Conservation (phyloP, 2,797 vertebrate genomes). For the Falco rusticolus region DNA sequence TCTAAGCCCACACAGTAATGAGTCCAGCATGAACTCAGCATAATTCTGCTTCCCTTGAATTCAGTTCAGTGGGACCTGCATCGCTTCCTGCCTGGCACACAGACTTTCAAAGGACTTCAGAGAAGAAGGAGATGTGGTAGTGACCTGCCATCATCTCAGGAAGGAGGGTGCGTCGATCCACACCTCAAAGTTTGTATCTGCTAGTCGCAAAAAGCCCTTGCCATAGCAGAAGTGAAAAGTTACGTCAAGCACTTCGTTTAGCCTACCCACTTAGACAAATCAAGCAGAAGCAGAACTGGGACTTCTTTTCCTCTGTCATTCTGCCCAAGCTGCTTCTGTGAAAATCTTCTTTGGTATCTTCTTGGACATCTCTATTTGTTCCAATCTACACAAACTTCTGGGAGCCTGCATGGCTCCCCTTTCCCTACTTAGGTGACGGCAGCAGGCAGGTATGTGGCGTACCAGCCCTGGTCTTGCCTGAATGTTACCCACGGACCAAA, state of each 20-base stretch:
- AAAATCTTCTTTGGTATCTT: neutral
- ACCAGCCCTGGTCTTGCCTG: neutral
- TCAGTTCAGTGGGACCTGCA: neutral
- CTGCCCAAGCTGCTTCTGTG: neutral
- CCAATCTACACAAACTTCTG: neutral
- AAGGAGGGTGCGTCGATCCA: neutral
- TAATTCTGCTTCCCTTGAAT: neutral
- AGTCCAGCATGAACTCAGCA: neutral
- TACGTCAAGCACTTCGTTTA: neutral
- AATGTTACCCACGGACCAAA: neutral
- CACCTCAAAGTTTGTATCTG: neutral
- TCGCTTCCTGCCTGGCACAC: neutral
- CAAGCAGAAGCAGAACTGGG: neutral
- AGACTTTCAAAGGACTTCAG: neutral
- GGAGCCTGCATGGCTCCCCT: neutral
- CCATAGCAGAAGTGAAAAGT: neutral
- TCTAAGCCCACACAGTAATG: fast-evolving
- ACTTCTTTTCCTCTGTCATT: neutral
- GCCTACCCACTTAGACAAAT: neutral
- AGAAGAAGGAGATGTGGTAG: neutral
- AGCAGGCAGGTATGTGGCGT: neutral
- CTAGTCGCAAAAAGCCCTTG: neutral
- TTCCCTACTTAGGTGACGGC: neutral
- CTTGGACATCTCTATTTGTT: neutral
- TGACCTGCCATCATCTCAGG: neutral